Evolutionary conservation across 2,113 vertebrate genomes (phyloP).

Genomic region (Sterrhoptilus dennistouni): DNA sequence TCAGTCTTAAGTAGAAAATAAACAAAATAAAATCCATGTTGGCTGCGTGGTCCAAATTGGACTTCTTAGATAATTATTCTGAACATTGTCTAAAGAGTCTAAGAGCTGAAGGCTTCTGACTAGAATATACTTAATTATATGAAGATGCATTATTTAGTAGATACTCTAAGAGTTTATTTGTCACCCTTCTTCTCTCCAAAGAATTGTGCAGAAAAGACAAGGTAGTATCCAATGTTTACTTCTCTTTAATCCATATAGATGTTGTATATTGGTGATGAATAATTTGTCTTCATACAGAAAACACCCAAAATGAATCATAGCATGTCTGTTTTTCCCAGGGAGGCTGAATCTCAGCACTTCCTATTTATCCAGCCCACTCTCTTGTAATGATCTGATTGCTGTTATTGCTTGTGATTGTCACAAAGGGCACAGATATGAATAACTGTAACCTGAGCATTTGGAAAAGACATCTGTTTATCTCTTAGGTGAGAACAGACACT

Average conservation of each 20-base stretch:
- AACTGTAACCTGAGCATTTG: neutral
- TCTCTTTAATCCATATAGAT: neutral
- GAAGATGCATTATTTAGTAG: neutral
- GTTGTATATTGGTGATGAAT: neutral
- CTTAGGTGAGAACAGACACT: neutral
- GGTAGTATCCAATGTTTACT: neutral
- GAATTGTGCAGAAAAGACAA: neutral
- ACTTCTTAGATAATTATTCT: neutral
- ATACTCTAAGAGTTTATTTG: neutral
- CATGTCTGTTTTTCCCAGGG: neutral
- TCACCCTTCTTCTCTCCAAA: neutral
- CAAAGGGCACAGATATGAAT: neutral
- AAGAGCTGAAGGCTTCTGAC: neutral
- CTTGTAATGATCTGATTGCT: neutral
- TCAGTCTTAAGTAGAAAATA: neutral
- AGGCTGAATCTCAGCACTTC: neutral
- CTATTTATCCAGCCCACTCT: neutral
- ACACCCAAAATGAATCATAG: neutral
- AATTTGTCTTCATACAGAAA: neutral
- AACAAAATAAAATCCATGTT: neutral
- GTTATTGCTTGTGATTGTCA: neutral
- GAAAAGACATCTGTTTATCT: neutral
- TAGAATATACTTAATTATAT: neutral
- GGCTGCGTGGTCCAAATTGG: neutral
- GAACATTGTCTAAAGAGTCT: neutral